These are phyloP conservation scores for Achatina immaculata DNA, from an alignment of 1,140 invertebrate species.

Conservation along the genomic window DNA sequence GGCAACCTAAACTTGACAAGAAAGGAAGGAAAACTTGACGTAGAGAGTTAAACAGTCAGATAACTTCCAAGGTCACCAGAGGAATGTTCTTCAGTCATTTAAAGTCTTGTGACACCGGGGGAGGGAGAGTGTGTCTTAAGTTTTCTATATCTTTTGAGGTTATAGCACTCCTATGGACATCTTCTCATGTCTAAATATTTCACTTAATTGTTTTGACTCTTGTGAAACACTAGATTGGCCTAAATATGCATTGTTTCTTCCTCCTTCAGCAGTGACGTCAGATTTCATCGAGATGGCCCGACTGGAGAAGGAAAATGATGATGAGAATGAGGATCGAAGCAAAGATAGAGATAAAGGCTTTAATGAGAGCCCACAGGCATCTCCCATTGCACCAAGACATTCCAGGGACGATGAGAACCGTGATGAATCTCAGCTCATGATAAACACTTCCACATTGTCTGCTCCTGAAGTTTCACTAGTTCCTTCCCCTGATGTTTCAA, in stretches of 20 bases:
- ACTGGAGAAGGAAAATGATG: slow-evolving; percentile 52
- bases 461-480: slow-evolving; percentile 65
- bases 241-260: not conserved
- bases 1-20: too few species aligned
- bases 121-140: too few species aligned
- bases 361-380: slow-evolving; percentile 41
- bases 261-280: slow-evolving; percentile 27
- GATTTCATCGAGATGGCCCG: slow-evolving; percentile 54
- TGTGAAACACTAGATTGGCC: too few species aligned
- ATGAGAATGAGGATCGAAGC: slow-evolving; percentile 38
- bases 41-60: too few species aligned
- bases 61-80: too few species aligned
- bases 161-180: too few species aligned
- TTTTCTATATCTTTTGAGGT: too few species aligned
- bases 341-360: slow-evolving; percentile 9
- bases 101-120: too few species aligned
- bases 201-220: too few species aligned
- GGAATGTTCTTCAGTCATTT: too few species aligned
- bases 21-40: too few species aligned
- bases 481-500: slow-evolving; percentile 64
- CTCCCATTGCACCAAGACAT: slow-evolving; percentile 23
- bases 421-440: slow-evolving; percentile 47
- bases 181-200: too few species aligned
- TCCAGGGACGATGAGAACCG: slow-evolving; percentile 37
- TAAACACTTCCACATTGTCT: slow-evolving; percentile 63